Base-by-base conservation (phyloP, 2,797 vertebrate species). In the Xyrichtys novacula region DNA sequence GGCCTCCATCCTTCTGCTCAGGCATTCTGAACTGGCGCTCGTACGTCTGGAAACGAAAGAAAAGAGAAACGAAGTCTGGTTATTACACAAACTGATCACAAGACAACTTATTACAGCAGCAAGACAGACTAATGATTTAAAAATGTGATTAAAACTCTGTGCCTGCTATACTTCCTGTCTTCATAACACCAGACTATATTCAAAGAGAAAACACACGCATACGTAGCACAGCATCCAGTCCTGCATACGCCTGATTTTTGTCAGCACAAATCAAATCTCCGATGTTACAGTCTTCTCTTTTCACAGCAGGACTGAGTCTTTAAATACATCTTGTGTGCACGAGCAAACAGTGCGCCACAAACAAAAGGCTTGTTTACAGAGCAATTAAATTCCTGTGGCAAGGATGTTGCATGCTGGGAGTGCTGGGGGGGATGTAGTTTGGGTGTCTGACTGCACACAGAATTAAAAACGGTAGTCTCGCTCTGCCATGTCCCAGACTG, bases 1-100 rank as follows among this genome's bases (percentile, higher is more conserved):
- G 94, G 85, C 93, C 92, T 6, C 94, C 92, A 74, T 97, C 95
- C 73, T 92, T 95, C 83, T 96, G 96, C 86, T 96, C 94, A 86
- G 91, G 52, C 86, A 95, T 95, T 84, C 96, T 96, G 88, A 94
- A 96, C 74, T 95, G 94, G 81, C 95, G 95, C 88, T 99, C 97
- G 19, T 97, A 98, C 42, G 96, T 96, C 97, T 98, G 89, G 22
- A 83, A 85, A 53, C 2, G 78, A 74, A 26, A 90, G 66, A 90
- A 58, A 47, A 84, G 68, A 80, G 74, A 81, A 81, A 81, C 59
- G 80, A 48, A 65, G 38, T 75, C 44, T 61, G 74, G 78, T 90
- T 87, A 89, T 73, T 73, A 74, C 68, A 85, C 10, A 70, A 10
- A 74, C 59, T 59, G 74, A 76, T 80, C 69, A 81, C 39, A 64